Conservation (phyloP, 2,888 invertebrate species). For the Apotomis betuletana region DNA sequence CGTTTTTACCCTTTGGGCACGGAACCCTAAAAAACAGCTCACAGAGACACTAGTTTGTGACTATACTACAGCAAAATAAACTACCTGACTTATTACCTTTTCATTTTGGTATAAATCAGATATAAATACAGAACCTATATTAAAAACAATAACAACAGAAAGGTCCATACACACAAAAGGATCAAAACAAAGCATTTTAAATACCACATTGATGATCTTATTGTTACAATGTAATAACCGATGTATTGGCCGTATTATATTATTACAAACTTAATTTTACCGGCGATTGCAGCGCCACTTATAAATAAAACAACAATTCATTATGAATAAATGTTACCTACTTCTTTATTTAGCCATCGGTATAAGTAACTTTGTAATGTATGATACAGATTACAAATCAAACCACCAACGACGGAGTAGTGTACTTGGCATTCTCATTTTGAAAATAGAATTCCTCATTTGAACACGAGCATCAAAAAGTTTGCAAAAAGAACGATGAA, state of each 20-base stretch:
- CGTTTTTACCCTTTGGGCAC: too few species aligned
- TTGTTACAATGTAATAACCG: constrained; percentile 25
- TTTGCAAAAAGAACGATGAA: not conserved
- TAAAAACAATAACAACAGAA: constrained; percentile 20
- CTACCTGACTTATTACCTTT: too few species aligned
- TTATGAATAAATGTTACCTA: not conserved
- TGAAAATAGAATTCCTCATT: constrained; percentile 3
- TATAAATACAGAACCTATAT: not conserved
- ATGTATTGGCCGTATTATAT: constrained; percentile 4
- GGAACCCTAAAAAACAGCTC: too few species aligned
- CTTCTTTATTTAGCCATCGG: not conserved
- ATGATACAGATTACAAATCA: not conserved
- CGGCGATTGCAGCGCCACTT: not conserved
- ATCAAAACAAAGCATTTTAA: constrained; percentile 23
- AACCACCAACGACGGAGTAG: not conserved
- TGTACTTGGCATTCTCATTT: not conserved
- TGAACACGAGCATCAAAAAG: not conserved
- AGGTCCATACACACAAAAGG: constrained; percentile 9
- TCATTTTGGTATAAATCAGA: too few species aligned
- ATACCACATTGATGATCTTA: constrained; percentile 17
- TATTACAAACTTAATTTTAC: constrained; percentile 4
- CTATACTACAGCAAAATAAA: too few species aligned
- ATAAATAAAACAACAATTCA: not conserved
- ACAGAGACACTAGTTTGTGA: too few species aligned
- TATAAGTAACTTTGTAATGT: not conserved